These are phyloP conservation scores for Cyprinodon diabolis DNA, from an alignment of 2,797 vertebrate species.

Conservation along the genomic window DNA sequence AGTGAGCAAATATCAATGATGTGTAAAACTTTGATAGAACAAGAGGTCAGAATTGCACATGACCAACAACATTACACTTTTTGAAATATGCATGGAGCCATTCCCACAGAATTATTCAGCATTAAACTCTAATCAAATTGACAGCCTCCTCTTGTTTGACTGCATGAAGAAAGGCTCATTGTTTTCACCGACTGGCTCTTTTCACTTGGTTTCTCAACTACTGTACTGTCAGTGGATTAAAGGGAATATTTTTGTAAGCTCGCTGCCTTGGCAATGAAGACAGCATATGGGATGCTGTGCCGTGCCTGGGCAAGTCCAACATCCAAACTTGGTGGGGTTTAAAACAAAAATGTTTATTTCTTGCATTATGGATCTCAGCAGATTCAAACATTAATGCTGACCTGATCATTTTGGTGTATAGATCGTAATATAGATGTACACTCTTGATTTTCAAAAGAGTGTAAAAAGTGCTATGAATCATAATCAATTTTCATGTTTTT, in stretches of 20 bases:
- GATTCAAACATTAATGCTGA: constrained; percentile 29
- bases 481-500: constrained; percentile 15
- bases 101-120: not conserved
- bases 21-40: not conserved
- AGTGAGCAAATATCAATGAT: not conserved
- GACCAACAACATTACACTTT: not conserved
- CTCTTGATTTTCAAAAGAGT: constrained; percentile 15
- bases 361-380: constrained; percentile 34
- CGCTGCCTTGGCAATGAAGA: constrained; percentile 7
- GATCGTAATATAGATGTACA: constrained; percentile 23
- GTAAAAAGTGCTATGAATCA: constrained; percentile 30
- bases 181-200: not conserved
- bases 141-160: not conserved
- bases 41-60: not conserved
- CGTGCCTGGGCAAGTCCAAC: constrained; percentile 22
- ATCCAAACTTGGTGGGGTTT: constrained; percentile 27
- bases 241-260: constrained; percentile 12
- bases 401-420: constrained; percentile 26
- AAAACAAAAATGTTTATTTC: constrained; percentile 31
- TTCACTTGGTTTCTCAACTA: not conserved
- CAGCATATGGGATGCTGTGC: constrained; percentile 6
- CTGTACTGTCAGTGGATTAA: not conserved
- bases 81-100: not conserved
- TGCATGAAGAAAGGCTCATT: constrained; percentile 2
- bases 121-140: not conserved